phyloP scores from a whole-genome alignment of 2,797 vertebrate species.

The Gadopsis marmoratus region DNA sequence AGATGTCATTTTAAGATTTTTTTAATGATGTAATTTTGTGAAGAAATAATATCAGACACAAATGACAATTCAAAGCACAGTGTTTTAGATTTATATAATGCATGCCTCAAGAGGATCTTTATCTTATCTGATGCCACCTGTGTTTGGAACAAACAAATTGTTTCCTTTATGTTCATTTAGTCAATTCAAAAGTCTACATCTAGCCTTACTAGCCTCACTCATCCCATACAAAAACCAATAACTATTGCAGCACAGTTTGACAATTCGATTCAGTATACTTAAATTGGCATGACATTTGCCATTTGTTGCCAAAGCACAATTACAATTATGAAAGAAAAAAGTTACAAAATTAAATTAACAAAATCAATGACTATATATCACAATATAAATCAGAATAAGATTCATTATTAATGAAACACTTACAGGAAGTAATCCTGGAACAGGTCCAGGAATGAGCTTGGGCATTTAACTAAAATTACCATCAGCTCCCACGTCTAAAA shows the following conservation, averaged over 20 bases:
- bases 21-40: not conserved
- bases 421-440: constrained; percentile 7
- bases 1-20: not conserved
- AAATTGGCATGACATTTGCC: too few relatives aligned
- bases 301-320: too few relatives aligned
- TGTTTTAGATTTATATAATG: not conserved
- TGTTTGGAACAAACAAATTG: not conserved
- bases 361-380: not conserved
- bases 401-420: constrained; percentile 6
- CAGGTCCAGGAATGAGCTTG: not conserved
- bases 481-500: not conserved
- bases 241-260: not conserved
- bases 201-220: not conserved
- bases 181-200: not conserved
- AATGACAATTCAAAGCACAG: not conserved
- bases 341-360: too few relatives aligned
- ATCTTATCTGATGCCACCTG: not conserved
- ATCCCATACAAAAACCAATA: not conserved
- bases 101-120: not conserved
- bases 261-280: too few relatives aligned
- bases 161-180: not conserved
- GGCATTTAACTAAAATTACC: not conserved
- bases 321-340: too few relatives aligned
- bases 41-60: not conserved
- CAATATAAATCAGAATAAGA: not conserved